Evolutionary conservation across 2,113 vertebrate species (phyloP), one percentile per base, ranked within the genome.

Genomic region (Panthera uncia): DNA sequence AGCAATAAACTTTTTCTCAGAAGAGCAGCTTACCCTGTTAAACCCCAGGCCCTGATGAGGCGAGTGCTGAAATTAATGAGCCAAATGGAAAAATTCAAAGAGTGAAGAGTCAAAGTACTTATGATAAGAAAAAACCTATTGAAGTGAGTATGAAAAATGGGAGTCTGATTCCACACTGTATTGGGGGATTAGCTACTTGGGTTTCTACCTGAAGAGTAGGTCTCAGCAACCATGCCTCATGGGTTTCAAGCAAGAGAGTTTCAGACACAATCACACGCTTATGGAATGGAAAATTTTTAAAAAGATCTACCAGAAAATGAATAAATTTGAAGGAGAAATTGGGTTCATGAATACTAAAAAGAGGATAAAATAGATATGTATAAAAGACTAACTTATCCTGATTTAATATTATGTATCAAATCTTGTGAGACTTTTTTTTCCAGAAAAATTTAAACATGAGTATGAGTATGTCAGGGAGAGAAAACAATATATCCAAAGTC

Each of bases 1-100:
- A 95, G 80, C 69, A 81, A 91, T 96, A 92, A 97, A 94, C 50
- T 78, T 48, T n/a, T 81, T 88, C 33, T 93, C 78, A 81, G 91
- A 94, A 41, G 94, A 89, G 73, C 10, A 78, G 86, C 38, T 81
- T 25, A 74, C n/a, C 8, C 31, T 88, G 27, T 45, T 91, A 94
- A 93, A 92, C 27, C 33, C 55, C 9, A 92, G 55, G n/a, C n/a
- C 66, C 92, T 36, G 11, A 66, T 27, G 90, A 83, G 16, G 69
- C 12, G 79, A 50, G 25, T 69, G 10, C 88, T 96, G 65, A 86
- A 61, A 68, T 96, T 55, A 96, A 78, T 76, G n/a, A 97, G 83
- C 79, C 48, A 63, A 96, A 66, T 15, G 88, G 27, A 96, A 38
- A 93, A 92, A 65, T 0, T 36, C 41, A 87, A 95, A 93, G 50